Base-by-base conservation (phyloP, 1,140 invertebrate genomes). In the Pseudomyrmex flavicornis region DNA sequence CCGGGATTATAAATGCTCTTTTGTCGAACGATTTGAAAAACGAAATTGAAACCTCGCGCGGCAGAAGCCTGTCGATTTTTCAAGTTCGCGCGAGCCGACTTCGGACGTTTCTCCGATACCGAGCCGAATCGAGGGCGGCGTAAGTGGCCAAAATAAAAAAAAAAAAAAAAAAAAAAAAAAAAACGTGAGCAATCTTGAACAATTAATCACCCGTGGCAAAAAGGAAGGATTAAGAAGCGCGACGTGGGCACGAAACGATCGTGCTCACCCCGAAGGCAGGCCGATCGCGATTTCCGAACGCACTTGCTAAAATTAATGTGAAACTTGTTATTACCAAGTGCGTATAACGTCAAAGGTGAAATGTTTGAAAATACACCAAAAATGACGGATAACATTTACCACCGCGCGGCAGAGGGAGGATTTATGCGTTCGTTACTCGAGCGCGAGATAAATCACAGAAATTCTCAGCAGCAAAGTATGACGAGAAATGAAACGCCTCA, bases 201-300 rank as follows among this genome's bases (percentile, higher is more conserved):
- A 79, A 79, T 79, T 79, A 79, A 79, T 79, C 76, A 79, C 15
- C n/a, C 65, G 35, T 70, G 52, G 76, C 65, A 69, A 70, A 63
- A 52, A 52, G 75, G 17, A 59, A 46, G 52, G 52, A 58, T 69
- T 69, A 70, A 58, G 26, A 66, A 68, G 17, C 26, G 65, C 17
- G 52, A 69, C 65, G 20, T 79, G 12, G 65, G 35, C 52, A 52
- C 13, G 15, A 70, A 70, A 69, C 65, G 75, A 59, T 48, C 74
- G 10, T 22, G 20, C 15, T 58, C 76, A 54, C 13, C 65, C 15
- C 65, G 76, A 48, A 35, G 76, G 65, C 44, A 54, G 10, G 9
- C 20, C 22, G 52, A 77, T 54, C 15, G 50, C 63, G 52, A 69
- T 79, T 79, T 35, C 9, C 10, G 17, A 56, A 77, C 35, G 35